Percentiles rank a stretch among this genome's conserved stretches.
Evolutionary conservation across 1,140 invertebrate genomes (phyloP).

Genomic region (Forficula auricularia): DNA sequence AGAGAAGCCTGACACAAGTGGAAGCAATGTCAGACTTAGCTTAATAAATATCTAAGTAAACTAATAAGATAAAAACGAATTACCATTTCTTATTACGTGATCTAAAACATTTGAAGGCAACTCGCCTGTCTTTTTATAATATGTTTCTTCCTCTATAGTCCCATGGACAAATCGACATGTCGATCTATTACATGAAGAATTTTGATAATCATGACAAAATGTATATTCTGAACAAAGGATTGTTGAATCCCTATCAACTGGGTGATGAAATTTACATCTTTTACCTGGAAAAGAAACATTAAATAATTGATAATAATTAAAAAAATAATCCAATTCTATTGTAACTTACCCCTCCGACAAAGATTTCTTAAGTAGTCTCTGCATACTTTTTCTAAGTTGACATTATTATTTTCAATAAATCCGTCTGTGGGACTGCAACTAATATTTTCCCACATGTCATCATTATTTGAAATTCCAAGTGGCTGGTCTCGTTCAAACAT

Average conservation of each 20-base stretch:
- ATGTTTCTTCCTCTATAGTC: conserved; percentile 55
- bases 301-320: too few relatives aligned
- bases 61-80: too few relatives aligned
- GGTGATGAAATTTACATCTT: neutral
- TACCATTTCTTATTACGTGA: conserved; percentile 16
- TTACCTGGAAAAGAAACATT: conserved; percentile 6
- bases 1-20: too few relatives aligned
- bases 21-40: too few relatives aligned
- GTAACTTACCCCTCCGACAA: conserved; percentile 48
- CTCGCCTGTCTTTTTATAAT: conserved; percentile 47
- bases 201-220: conserved; percentile 78
- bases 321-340: too few relatives aligned
- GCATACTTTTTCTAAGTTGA: conserved; percentile 26
- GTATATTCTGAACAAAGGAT: conserved; percentile 18
- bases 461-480: too few relatives aligned
- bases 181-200: conserved; percentile 43
- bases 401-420: neutral
- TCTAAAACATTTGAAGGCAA: conserved; percentile 39
- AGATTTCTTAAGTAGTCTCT: conserved; percentile 42
- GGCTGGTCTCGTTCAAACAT: too few relatives aligned
- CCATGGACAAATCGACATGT: conserved; percentile 63
- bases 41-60: too few relatives aligned
- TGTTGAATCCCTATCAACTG: conserved; percentile 2
- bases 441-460: too few relatives aligned
- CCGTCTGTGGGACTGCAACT: too few relatives aligned